Base-by-base conservation (phyloP, 1,140 invertebrate species). In the Radopholus similis region DNA sequence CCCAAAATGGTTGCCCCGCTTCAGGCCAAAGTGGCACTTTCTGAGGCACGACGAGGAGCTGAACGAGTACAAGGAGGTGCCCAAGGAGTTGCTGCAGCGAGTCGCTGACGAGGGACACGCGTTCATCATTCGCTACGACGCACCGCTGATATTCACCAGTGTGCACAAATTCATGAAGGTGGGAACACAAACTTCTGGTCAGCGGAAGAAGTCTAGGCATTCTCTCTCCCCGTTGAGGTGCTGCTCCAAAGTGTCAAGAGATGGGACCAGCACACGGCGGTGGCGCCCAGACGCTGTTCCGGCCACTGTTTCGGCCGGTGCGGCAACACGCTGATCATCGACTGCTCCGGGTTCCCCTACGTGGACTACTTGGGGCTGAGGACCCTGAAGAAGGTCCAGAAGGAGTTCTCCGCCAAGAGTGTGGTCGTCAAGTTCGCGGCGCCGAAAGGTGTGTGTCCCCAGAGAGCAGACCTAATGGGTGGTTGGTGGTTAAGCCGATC, bases 321-420 rank as follows among this genome's bases (percentile, higher is more conserved):
- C 6, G 13, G 40, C 15, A 72, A 66, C 42, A 74, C 62, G 28
- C 51, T 79, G 47, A 70, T 79, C 13, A 82, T 79, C 37, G 77
- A 79, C 47, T 79, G 77, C 53, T 73, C 68, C 2, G 77, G 79
- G 28, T 79, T 79, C 55, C 77, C 76, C 28, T 79, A 82, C 54
- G 74, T 79, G 23, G 77, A 79, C 59, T 81, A 76, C 62, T 44
- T 79, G 37, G 77, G 77, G 18, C 44, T 79, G 6, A 56, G 53
- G 15, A 82, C 77, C 2, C 38, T 79, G 28, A 82, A 73, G 70
- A 68, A 58, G 37, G 51, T 81, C 1, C 81, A 78, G 56, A 65
- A 62, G 13, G 77, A 79, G 34, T 71, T 81, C 23, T 40, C 40
- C 28, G 53, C 40, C 23, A 55, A 60, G 13, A 71, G 70, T 34